These are phyloP conservation scores for Meta bourneti DNA, from an alignment of 2,888 invertebrate genomes.

Conservation along the genomic window DNA sequence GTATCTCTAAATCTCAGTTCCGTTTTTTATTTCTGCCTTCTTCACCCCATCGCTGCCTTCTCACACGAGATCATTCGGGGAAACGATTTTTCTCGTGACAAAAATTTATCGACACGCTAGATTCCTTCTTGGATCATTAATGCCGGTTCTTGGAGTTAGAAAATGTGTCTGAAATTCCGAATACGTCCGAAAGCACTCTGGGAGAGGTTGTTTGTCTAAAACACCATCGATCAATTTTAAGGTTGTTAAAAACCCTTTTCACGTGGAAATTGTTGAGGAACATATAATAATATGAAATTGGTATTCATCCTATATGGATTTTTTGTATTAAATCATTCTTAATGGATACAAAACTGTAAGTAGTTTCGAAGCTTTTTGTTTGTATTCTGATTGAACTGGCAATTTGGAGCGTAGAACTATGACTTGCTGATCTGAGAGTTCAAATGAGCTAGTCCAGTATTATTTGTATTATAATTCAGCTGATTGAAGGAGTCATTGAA, in stretches of 20 bases:
- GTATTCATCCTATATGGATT: too few relatives aligned
- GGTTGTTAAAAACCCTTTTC: neutral
- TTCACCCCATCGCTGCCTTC: neutral
- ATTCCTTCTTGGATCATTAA: neutral
- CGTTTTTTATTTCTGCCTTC: neutral
- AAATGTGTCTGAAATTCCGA: neutral
- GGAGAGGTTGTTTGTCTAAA: neutral
- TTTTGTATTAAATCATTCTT: too few relatives aligned
- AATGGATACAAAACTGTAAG: too few relatives aligned
- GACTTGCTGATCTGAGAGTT: too few relatives aligned
- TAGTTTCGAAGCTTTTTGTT: too few relatives aligned
- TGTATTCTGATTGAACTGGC: too few relatives aligned
- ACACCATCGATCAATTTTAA: neutral
- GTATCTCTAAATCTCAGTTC: neutral
- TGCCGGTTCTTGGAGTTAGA: neutral
- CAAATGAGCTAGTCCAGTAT: too few relatives aligned
- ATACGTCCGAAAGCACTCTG: neutral
- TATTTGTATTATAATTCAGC: too few relatives aligned
- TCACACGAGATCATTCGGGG: neutral
- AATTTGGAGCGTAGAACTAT: too few relatives aligned
- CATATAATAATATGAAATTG: too few relatives aligned
- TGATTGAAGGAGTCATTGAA: too few relatives aligned
- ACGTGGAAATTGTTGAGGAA: too few relatives aligned
- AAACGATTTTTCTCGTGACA: neutral
- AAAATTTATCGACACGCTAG: neutral